A percentile compares a stretch with the other conserved stretches of the same genome.
phyloP scores from a whole-genome alignment of 2,888 invertebrate species.

The Adineta ricciae region DNA sequence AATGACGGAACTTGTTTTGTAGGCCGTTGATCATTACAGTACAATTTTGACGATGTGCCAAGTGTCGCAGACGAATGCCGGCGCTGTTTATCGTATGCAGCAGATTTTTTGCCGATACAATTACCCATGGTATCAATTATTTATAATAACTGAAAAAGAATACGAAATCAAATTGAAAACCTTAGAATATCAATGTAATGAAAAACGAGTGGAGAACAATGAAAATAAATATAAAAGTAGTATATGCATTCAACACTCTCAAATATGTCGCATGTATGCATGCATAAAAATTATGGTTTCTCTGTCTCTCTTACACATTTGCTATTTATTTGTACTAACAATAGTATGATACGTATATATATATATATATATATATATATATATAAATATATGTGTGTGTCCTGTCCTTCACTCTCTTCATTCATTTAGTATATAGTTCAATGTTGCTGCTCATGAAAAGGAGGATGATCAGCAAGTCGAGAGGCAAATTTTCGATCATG shows the following conservation, averaged over 20 bases:
- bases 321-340: neutral
- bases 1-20: neutral
- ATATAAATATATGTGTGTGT: neutral
- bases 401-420: neutral
- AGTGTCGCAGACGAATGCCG: neutral
- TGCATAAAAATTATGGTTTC: neutral
- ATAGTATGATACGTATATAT: neutral
- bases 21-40: neutral
- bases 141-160: neutral
- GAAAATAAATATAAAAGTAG: neutral
- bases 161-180: neutral
- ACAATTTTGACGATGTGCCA: neutral
- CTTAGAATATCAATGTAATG: neutral
- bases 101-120: constrained; percentile 16
- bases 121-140: neutral
- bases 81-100: neutral
- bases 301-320: neutral
- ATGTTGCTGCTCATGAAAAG: neutral
- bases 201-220: neutral
- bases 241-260: neutral
- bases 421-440: neutral
- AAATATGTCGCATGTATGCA: neutral
- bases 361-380: neutral
- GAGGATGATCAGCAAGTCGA: neutral
- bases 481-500: neutral